Base-by-base conservation (phyloP, 1,140 invertebrate genomes). In the Aphis craccivora region DNA sequence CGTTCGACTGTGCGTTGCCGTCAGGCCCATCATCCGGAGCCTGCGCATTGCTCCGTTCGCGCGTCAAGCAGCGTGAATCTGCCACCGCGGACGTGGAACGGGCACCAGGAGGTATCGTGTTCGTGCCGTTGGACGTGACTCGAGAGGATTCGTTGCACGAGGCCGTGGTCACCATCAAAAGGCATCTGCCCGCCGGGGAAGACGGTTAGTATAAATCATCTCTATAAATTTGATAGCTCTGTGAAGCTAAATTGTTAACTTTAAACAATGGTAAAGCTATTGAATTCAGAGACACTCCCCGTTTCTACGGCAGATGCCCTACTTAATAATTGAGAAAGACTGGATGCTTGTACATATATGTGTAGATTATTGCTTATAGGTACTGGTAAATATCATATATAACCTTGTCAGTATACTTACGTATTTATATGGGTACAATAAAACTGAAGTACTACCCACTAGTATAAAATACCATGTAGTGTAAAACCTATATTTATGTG, bases 121-220 rank as follows among this genome's bases (percentile, higher is more conserved):
- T 97, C 8, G 95, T 98, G 94, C 96, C 97, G 81, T 94, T 98
- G 94, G 97, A 98, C 95, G 97, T 98, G 4, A 97, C 97, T 1
- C 96, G 97, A 43, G 97, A 98, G 95, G 97, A 98, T 95, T 96
- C 97, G 94, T 95, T 98, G 76, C 97, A 97, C 94, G 97, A 97
- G 95, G 97, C 97, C 14, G 97, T 97, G 30, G 96, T 97, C 93
- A 96, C 97, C 20, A 97, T 98, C 93, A 96, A 97, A 37, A 96
- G 97, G 67, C 97, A 98, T 95, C 95, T 98, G 94, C 97, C 97
- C 91, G 97, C 97, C 40, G 97, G 97, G 76, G 97, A 98, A 95
- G 97, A 97, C 94, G 97, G 97, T 97, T 95, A 96, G 94, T 90
- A 40, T 40, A 67, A 76, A 76, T 20, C 60, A 51, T 14, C 60